Percentiles rank a stretch among this genome's conserved stretches.
phyloP scores from a whole-genome alignment of 64 coral and sea anemone genomes.

The Montipora capricornis region DNA sequence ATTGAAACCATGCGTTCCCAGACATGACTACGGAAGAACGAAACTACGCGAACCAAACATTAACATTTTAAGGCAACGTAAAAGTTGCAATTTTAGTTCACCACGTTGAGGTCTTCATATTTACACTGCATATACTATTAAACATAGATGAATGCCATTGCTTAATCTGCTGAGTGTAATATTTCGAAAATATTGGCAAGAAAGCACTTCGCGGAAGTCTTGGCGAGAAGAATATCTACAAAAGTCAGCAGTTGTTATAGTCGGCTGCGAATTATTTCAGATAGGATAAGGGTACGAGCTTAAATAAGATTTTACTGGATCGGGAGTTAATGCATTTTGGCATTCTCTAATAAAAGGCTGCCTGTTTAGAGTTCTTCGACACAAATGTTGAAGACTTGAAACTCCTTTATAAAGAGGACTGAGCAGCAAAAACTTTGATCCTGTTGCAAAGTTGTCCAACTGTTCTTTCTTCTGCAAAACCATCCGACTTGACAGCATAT shows the following conservation, averaged over 20 bases:
- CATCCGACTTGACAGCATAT: constrained; percentile 54
- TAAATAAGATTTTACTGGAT: constrained; percentile 56
- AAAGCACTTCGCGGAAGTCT: too few species aligned
- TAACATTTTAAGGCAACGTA: too few species aligned
- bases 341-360: neutral
- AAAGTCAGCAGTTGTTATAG: neutral
- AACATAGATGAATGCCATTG: too few species aligned
- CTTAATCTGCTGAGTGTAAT: too few species aligned
- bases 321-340: neutral
- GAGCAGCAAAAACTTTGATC: constrained; percentile 12
- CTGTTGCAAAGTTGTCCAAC: neutral
- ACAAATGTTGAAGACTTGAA: constrained; percentile 54
- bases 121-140: too few species aligned
- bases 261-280: neutral
- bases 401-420: constrained; percentile 61
- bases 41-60: too few species aligned
- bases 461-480: neutral
- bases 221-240: too few species aligned
- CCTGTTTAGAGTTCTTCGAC: constrained; percentile 60
- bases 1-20: too few species aligned
- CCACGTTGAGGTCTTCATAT: too few species aligned
- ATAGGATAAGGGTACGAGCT: constrained; percentile 60
- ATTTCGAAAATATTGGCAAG: too few species aligned
- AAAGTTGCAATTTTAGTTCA: too few species aligned
- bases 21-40: too few species aligned